A percentile compares a stretch with the other conserved stretches of the same genome.
These are phyloP conservation scores for Ennomos quercinarius DNA, from an alignment of 2,888 invertebrate genomes.

Conservation along the genomic window DNA sequence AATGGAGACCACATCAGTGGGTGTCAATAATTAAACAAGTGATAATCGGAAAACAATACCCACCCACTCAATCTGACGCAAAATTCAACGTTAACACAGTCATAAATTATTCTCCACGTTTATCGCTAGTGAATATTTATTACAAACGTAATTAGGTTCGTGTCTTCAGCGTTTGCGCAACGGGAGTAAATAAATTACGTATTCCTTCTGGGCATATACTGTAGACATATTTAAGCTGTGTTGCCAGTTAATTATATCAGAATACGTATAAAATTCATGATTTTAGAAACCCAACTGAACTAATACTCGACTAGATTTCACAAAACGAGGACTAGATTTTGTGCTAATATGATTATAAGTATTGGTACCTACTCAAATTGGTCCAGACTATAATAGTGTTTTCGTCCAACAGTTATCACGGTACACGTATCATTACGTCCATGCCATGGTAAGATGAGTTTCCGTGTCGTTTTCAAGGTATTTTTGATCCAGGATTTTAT, in stretches of 20 bases:
- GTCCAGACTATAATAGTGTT: too few species aligned
- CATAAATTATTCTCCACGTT: slow-evolving; percentile 77
- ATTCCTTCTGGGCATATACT: slow-evolving; percentile 55
- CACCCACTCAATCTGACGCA: slow-evolving; percentile 52
- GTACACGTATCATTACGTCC: too few species aligned
- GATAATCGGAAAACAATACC: slow-evolving; percentile 43
- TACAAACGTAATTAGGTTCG: slow-evolving; percentile 75
- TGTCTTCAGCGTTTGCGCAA: slow-evolving; percentile 69
- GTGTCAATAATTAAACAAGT: slow-evolving; percentile 28
- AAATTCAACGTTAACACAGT: slow-evolving; percentile 73
- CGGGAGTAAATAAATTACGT: slow-evolving; percentile 68
- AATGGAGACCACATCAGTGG: neutral
- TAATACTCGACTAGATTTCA: too few species aligned
- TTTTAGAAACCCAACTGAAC: too few species aligned
- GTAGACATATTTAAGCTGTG: slow-evolving; percentile 48
- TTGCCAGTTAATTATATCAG: neutral
- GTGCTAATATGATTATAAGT: too few species aligned
- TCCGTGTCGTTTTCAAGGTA: too few species aligned
- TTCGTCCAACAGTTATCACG: too few species aligned
- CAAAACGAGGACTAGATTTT: too few species aligned
- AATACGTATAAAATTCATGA: neutral
- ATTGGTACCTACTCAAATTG: too few species aligned
- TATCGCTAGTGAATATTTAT: slow-evolving; percentile 80
- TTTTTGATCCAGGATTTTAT: too few species aligned
- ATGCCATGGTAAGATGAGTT: too few species aligned